phyloP scores from a whole-genome alignment of 2,888 invertebrate species.

The Apocheima hispidaria region DNA sequence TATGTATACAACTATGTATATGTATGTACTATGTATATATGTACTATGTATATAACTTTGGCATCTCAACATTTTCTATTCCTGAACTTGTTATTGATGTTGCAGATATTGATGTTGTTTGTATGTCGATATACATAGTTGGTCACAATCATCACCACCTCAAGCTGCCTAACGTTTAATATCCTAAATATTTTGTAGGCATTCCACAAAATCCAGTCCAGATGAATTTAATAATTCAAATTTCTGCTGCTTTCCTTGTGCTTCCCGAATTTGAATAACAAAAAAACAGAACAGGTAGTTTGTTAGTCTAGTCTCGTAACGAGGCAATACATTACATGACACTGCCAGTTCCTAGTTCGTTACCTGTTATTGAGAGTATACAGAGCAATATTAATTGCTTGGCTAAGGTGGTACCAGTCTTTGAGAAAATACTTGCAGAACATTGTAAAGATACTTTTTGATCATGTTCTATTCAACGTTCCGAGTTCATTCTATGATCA shows the following conservation, averaged over 20 bases:
- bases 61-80: too few relatives aligned
- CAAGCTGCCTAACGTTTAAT: too few relatives aligned
- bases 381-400: not conserved
- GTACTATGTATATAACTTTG: too few relatives aligned
- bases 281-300: slow-evolving; percentile 41
- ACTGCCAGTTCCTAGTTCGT: slow-evolving; percentile 49
- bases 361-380: slow-evolving; percentile 38
- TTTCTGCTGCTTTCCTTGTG: slow-evolving; percentile 5
- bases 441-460: not conserved
- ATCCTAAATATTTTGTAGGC: too few relatives aligned
- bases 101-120: too few relatives aligned
- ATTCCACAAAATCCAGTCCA: too few relatives aligned
- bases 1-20: not conserved
- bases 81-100: too few relatives aligned
- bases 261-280: slow-evolving; percentile 31
- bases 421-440: not conserved
- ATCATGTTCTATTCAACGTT: not conserved
- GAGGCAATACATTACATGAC: slow-evolving; percentile 66
- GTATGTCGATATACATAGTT: too few relatives aligned
- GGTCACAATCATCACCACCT: too few relatives aligned
- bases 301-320: slow-evolving; percentile 61
- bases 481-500: not conserved
- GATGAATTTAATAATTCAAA: not conserved
- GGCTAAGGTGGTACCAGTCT: not conserved
- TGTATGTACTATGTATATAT: too few relatives aligned